Conservation (phyloP, 2,888 invertebrate genomes). For the Drosophila quinaria region DNA sequence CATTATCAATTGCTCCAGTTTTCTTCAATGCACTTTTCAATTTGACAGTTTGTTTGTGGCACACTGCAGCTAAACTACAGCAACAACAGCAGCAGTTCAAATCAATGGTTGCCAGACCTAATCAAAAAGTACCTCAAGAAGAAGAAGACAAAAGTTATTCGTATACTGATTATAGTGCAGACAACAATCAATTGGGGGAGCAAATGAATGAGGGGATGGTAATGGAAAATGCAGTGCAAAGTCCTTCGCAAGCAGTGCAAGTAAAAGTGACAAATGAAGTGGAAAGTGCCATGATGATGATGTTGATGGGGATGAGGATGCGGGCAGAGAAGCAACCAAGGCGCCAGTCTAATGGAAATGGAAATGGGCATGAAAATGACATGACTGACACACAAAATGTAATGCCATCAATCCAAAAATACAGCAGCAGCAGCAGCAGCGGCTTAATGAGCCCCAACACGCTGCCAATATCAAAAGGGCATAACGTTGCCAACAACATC, state of each 20-base stretch:
- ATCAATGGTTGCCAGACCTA: conserved; percentile 23
- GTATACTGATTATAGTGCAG: conserved; percentile 68
- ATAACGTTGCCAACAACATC: conserved; percentile 37
- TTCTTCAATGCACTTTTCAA: conserved; percentile 70
- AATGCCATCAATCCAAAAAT: conserved; percentile 30
- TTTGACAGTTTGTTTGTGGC: conserved; percentile 75
- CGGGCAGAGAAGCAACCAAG: conserved; percentile 4
- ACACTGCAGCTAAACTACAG: conserved; percentile 68
- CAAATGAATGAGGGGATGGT: conserved; percentile 10
- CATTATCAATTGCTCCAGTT: conserved; percentile 61
- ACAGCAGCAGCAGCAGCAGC: conserved; percentile 20
- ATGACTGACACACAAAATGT: conserved; percentile 56
- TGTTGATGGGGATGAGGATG: conserved; percentile 42
- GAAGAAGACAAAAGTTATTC: conserved; percentile 19
- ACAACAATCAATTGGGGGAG: conserved; percentile 72
- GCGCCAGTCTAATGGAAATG: conserved; percentile 43
- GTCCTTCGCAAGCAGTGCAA: conserved; percentile 70
- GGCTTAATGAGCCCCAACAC: conserved; percentile 53
- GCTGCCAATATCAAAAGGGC: conserved; percentile 61
- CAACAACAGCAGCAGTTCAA: conserved; percentile 14
- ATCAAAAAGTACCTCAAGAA: conserved; percentile 11
- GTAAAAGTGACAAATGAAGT: conserved; percentile 82
- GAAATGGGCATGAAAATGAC: conserved; percentile 37
- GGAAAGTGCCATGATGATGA: conserved; percentile 71
- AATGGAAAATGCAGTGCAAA: conserved; percentile 25